These are phyloP conservation scores for Pteronotus mesoamericanus DNA, from an alignment of 2,797 vertebrate genomes.

Conservation along the genomic window DNA sequence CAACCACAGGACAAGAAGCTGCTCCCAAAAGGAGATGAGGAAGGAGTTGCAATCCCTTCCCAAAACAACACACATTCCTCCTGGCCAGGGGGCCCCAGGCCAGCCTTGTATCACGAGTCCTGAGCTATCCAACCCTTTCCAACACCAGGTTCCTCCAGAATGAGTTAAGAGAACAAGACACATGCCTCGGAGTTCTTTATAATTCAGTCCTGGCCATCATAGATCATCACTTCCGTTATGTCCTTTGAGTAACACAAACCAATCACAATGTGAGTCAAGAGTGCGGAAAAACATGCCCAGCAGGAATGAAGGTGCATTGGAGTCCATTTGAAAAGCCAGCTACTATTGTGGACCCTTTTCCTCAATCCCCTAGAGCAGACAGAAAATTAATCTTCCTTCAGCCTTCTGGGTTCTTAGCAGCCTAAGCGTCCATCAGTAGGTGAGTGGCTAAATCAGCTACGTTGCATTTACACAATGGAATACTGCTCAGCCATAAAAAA, in stretches of 20 bases:
- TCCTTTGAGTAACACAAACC: not conserved
- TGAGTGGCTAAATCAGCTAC: no score
- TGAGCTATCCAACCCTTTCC: no score
- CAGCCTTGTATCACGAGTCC: no score
- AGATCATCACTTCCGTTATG: not conserved
- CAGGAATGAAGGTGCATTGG: not conserved
- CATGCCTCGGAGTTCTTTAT: not conserved
- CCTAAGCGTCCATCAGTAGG: no score
- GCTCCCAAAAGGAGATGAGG: no score
- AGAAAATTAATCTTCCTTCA: not conserved
- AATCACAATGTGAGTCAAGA: not conserved
- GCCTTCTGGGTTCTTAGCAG: not conserved
- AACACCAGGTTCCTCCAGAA: not conserved
- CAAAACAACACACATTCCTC: no score
- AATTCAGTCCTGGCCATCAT: not conserved
- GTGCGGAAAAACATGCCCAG: not conserved
- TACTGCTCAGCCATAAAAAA: no score
- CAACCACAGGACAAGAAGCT: no score
- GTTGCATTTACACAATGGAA: no score
- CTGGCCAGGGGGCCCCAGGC: no score
- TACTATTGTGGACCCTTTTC: not conserved
- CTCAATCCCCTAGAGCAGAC: no score
- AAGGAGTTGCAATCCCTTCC: no score
- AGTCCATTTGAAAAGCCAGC: not conserved
- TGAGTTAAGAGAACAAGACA: not conserved